Conservation (phyloP, 1,140 invertebrate genomes). For the Brachionus sp. region DNA sequence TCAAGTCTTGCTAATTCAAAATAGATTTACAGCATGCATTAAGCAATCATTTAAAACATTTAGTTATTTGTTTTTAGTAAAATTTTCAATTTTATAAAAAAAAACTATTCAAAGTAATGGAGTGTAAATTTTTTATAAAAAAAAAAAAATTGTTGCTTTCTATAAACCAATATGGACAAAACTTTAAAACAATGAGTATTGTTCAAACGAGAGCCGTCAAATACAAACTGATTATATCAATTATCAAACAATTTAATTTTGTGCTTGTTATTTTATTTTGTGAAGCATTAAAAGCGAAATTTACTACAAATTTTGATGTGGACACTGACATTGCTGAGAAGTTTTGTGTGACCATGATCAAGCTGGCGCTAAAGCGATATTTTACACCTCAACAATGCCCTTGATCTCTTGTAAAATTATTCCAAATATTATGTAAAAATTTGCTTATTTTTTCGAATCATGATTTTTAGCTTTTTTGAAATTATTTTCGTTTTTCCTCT, state of each 20-base stretch:
- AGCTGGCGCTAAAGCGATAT: neutral
- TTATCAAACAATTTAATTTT: neutral
- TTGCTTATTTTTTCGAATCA: neutral
- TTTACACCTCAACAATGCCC: neutral
- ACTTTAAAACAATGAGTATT: neutral
- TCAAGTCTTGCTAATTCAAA: conserved; percentile 22
- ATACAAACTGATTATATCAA: neutral
- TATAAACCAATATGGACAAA: neutral
- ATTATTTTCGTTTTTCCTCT: neutral
- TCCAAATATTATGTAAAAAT: neutral
- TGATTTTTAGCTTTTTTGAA: neutral
- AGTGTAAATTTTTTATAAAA: neutral
- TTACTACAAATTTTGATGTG: neutral
- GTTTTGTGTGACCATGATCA: neutral
- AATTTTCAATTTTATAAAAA: neutral
- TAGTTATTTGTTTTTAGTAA: conserved; percentile 29
- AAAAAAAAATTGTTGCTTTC: neutral
- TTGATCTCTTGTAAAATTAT: neutral
- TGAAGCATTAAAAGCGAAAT: neutral
- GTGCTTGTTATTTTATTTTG: neutral
- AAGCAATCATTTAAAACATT: neutral
- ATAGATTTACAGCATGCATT: neutral
- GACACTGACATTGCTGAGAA: neutral
- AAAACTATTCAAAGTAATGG: neutral
- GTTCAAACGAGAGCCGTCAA: neutral